A percentile compares a stretch with the other conserved stretches of the same genome.
Evolutionary conservation across 2,113 vertebrate genomes (phyloP).

Genomic region (Empidonax traillii): DNA sequence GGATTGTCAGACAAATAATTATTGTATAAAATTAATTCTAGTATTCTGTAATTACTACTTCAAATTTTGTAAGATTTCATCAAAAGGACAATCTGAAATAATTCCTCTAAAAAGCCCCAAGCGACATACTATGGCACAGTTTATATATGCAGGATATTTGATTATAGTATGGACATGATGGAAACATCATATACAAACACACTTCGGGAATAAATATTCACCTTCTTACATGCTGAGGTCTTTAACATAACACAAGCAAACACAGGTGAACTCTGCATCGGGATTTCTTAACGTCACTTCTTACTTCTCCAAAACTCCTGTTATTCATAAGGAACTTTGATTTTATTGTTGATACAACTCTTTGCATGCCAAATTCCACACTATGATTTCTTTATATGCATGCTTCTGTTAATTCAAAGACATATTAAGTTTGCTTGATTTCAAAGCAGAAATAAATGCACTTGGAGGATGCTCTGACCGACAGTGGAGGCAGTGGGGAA

Average conservation of each 20-base stretch:
- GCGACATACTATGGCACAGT: not conserved
- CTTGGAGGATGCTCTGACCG: not conserved
- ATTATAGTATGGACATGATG: not conserved
- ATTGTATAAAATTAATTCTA: constrained; percentile 73
- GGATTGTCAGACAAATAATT: constrained; percentile 72
- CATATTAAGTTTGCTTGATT: not conserved
- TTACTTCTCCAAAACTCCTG: not conserved
- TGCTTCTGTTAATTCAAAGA: not conserved
- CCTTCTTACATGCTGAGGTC: not conserved
- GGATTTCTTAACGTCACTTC: not conserved
- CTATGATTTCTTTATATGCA: not conserved
- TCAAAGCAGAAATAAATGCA: not conserved
- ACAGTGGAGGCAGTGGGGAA: not conserved
- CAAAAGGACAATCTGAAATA: constrained; percentile 59
- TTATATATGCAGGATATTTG: not conserved
- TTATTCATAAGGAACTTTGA: not conserved
- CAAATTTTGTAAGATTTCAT: constrained; percentile 56
- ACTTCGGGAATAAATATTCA: not conserved
- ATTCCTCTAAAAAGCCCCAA: not conserved
- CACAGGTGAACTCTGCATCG: not conserved
- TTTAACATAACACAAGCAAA: not conserved
- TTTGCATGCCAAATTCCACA: not conserved
- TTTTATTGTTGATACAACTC: not conserved
- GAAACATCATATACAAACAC: not conserved
- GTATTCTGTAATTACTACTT: constrained; percentile 71